Evolutionary conservation across 2,888 invertebrate genomes (phyloP), one percentile per base, ranked within the genome.

Genomic region (Noctua fimbriata): DNA sequence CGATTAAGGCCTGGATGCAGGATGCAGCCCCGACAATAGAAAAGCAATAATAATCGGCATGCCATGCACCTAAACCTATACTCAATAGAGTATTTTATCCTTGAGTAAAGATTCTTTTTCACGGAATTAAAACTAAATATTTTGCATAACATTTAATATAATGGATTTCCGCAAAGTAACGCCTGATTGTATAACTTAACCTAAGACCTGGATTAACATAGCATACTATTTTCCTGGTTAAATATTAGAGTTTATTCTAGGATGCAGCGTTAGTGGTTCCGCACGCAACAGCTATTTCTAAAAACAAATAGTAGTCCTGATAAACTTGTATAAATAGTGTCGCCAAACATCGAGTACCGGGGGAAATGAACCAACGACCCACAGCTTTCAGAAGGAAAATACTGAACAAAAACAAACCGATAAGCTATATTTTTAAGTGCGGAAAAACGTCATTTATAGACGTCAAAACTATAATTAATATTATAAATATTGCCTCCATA

Each of bases 341-440:
- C 44, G 28, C 36, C 32, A 14, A 60, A 60, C 60, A 67, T 16
- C 1, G 14, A 21, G 36, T 67, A 24, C 67, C 47, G 28, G 24
- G 6, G 75, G 36, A 76, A 28, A 24, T 24, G 10, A 60, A 44
- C 49, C 21, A 73, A 36, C 60, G 18, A 32, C 24, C 32, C 44
- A 44, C 21, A 41, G 41, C 60, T 70, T 76, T 76, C 69, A 49
- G 65, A 82, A 82, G 76, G 82, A 82, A 80, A 81, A 69, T 69
- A 76, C 55, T 32, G 28, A 47, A 52, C 60, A 32, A 75, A 81
- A 81, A 81, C 76, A 81, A 76, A 76, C 47, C 41, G 63, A 76
- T 82, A 58, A 65, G 28, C n/a, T 49, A 65, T 81, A 76, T 76
- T 81, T 81, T 76, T 55, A 49, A 65, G 1, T 41, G 5, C 65